Evolutionary conservation across 2,797 vertebrate genomes (phyloP), one percentile per base, ranked within the genome.

Genomic region (Alauda arvensis): DNA sequence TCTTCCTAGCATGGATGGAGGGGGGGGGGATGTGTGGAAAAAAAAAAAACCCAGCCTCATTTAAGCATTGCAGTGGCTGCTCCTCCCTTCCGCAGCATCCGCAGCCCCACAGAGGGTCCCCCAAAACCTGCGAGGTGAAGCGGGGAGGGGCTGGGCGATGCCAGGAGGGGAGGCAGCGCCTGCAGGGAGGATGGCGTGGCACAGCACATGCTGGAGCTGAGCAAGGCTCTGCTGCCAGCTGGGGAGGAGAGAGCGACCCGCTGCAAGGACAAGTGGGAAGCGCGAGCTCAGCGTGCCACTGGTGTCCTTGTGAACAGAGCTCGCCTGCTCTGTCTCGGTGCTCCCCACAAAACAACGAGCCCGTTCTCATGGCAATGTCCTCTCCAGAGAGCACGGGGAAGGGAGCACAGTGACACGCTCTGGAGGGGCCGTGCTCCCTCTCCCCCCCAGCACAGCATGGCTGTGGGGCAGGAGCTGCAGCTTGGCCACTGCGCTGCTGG

Each of bases 201-300:
- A 55, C 34, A n/a, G 87, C 76, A 40, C 59, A 62, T 17, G 14
- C 61, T n/a, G 46, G 91, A 90, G 83, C 67, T 8, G 48, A 88
- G 25, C 34, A 10, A 4, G 51, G 69, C 59, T 85, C 45, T 28
- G 80, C 77, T 75, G 77, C 84, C 91, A 92, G 93, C 88, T 51
- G 91, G 94, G 91, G 88, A 89, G 92, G 92, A 94, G 72, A 90
- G 84, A 90, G 83, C 77, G 56, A 93, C 88, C 92, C 39, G 69
- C 91, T 60, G 91, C 90, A 93, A 96, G 93, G 94, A 95, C 90
- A 72, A 93, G 94, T 48, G 90, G 93, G 93, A 90, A 72, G 72
- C 39, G 55, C 57, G 12, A 79, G 91, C 88, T 85, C 90, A 37
- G 77, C 20, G 63, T 88, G 87, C 90, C 92, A 76, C 86, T 10